Conservation (phyloP, 2,888 invertebrate genomes). For the Clunio marinus region DNA sequence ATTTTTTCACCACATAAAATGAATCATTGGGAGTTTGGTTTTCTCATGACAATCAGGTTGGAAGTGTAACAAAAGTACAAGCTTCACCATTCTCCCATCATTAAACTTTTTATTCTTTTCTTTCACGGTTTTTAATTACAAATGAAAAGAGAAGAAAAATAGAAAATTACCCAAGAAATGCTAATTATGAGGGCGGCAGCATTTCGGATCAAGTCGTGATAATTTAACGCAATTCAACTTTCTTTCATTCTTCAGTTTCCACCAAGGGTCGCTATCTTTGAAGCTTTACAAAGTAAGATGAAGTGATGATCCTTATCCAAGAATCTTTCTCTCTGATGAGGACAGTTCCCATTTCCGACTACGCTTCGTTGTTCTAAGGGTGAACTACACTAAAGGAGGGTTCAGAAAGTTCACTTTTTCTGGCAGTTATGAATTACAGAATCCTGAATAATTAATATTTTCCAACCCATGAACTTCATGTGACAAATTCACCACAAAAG, state of each 20-base stretch:
- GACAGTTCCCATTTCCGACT: background rate
- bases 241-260: background rate
- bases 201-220: background rate
- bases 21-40: no score
- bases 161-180: constrained; percentile 27
- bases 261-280: background rate
- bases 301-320: background rate
- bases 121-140: constrained; percentile 31
- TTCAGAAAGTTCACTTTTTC: background rate
- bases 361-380: no score
- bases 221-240: background rate
- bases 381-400: background rate
- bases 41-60: no score
- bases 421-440: constrained; percentile 27
- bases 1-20: no score
- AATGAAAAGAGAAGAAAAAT: background rate
- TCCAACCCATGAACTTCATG: background rate
- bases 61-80: no score
- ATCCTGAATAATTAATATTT: constrained; percentile 27
- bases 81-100: no score
- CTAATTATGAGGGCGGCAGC: constrained; percentile 35
- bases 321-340: background rate
- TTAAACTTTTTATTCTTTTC: background rate
- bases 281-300: background rate
- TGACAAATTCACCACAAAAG: background rate